These are phyloP conservation scores for Phataginus tetradactyla DNA, from an alignment of 2,797 vertebrate species.

Conservation along the genomic window DNA sequence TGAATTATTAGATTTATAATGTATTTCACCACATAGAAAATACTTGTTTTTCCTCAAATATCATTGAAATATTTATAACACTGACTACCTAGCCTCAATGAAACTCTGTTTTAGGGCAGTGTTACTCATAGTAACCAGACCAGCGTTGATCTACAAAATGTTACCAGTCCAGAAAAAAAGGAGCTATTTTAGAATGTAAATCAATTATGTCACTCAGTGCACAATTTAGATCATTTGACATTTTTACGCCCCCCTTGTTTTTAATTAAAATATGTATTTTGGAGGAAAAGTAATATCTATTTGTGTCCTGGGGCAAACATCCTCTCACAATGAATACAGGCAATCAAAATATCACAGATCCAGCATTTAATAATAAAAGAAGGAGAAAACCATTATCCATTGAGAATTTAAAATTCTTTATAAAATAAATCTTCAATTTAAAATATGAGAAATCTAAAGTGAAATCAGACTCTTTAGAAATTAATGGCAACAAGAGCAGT, in stretches of 20 bases:
- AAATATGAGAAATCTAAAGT: neutral
- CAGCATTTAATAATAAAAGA: neutral
- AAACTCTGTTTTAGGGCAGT: neutral
- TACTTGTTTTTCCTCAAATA: neutral
- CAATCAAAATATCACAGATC: neutral
- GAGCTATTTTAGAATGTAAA: neutral
- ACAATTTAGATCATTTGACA: neutral
- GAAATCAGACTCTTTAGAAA: neutral
- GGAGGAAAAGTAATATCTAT: neutral
- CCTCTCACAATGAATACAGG: neutral
- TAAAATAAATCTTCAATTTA: neutral
- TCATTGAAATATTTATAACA: constrained; percentile 1
- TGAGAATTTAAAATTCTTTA: neutral
- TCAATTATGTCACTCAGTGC: neutral
- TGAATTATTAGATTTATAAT: neutral
- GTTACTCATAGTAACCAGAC: neutral
- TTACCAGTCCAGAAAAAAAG: neutral
- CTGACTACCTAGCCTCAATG: neutral
- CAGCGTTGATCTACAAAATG: neutral
- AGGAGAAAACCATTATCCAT: neutral
- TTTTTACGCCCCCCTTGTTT: too few species aligned
- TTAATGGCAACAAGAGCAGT: neutral
- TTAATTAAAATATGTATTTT: neutral
- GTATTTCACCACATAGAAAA: neutral
- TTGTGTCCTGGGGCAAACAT: neutral